Conservation (phyloP, 2,113 vertebrate species). For the Peromyscus californicus region DNA sequence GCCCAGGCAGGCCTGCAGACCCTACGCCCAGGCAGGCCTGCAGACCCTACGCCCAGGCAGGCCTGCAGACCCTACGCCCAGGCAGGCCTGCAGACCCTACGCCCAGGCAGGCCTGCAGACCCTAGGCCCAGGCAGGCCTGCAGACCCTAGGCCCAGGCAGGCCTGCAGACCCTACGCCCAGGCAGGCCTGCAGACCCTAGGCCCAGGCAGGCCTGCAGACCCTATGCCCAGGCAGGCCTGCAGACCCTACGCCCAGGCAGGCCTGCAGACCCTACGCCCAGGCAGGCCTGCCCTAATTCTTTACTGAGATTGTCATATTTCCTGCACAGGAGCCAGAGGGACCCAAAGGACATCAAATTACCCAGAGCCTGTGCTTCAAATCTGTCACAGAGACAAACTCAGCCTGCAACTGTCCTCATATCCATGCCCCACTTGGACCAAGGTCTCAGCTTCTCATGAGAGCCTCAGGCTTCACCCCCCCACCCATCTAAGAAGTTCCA, state of each 20-base stretch:
- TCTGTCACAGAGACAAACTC: not conserved
- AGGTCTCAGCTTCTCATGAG: not conserved
- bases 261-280: no score
- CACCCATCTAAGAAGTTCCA: fast-evolving
- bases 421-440: fast-evolving
- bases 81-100: no score
- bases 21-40: not conserved
- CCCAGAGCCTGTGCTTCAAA: not conserved
- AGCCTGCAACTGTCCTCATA: not conserved
- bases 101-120: not conserved
- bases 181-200: no score
- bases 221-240: no score
- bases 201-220: not conserved
- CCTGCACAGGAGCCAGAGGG: not conserved
- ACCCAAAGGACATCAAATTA: not conserved
- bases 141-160: no score
- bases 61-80: no score
- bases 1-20: no score
- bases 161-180: no score
- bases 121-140: no score
- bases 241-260: no score
- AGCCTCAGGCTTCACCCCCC: not conserved
- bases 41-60: not conserved
- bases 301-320: fast-evolving
- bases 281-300: no score